A percentile compares a stretch with the other conserved stretches of the same genome.
Conservation (phyloP, 2,113 vertebrate species). For the Tenebrosternarchus preto region DNA sequence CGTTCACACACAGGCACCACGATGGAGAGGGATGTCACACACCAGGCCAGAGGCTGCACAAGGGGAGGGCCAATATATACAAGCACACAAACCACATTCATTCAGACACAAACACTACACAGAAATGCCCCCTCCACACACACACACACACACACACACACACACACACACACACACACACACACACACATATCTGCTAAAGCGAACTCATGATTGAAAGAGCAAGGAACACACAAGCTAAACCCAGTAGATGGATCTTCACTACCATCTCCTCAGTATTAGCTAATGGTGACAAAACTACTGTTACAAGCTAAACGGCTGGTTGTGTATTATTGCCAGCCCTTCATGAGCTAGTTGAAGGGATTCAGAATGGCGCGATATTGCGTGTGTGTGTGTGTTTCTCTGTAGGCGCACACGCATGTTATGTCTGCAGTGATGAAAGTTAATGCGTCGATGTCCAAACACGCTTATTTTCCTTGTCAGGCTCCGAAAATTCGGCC, state of each 20-base stretch:
- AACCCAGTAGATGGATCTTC: conserved; percentile 61
- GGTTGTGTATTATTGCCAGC: conserved; percentile 69
- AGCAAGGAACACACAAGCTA: conserved; percentile 32
- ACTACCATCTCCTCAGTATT: conserved; percentile 65
- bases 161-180: conserved; percentile 34
- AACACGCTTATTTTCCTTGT: conserved; percentile 71
- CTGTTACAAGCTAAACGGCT: conserved; percentile 73
- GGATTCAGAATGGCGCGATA: conserved; percentile 40
- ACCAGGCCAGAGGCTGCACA: not conserved
- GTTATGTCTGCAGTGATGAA: conserved; percentile 78
- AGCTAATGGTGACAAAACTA: conserved; percentile 77
- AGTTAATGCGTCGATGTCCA: conserved; percentile 73
- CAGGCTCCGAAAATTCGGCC: conserved; percentile 64
- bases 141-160: conserved; percentile 40
- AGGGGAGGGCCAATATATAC: conserved; percentile 33
- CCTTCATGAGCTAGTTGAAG: conserved; percentile 66
- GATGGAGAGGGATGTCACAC: conserved; percentile 12
- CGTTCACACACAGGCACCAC: conserved; percentile 27
- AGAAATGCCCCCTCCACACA: too few relatives aligned
- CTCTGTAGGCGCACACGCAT: conserved; percentile 52
- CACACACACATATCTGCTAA: conserved; percentile 24
- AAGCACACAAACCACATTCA: conserved; percentile 9
- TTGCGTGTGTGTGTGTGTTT: conserved; percentile 33
- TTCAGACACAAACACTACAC: conserved; percentile 37
- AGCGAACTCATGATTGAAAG: conserved; percentile 10